These are phyloP conservation scores for Eospalax fontanierii DNA, from an alignment of 2,797 vertebrate genomes.

Conservation along the genomic window DNA sequence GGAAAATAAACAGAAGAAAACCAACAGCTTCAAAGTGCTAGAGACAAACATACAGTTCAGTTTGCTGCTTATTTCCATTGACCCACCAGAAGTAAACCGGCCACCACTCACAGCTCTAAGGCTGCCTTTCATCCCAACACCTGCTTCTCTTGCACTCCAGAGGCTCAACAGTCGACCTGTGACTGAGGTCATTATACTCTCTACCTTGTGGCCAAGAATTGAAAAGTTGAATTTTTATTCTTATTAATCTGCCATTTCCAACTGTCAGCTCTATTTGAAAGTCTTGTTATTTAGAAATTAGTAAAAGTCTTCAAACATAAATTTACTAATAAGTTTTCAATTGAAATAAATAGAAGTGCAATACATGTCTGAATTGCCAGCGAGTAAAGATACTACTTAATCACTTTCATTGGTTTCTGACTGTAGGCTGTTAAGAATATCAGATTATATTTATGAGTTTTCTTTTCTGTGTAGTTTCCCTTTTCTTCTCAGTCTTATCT, in stretches of 20 bases:
- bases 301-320: constrained; percentile 28
- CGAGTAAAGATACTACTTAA: not conserved
- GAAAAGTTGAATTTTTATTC: constrained; percentile 31
- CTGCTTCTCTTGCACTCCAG: constrained; percentile 35
- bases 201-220: not conserved
- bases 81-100: not conserved
- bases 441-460: not conserved
- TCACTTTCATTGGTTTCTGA: constrained; percentile 25
- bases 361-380: constrained; percentile 41
- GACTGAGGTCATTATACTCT: not conserved
- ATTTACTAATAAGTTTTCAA: constrained; percentile 28
- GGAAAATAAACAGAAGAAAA: not conserved
- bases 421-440: not conserved
- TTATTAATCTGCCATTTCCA: not conserved
- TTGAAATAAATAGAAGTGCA: constrained; percentile 3
- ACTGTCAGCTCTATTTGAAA: not conserved
- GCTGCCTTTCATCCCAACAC: not conserved
- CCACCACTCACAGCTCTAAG: not conserved
- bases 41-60: not conserved
- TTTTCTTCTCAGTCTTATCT: constrained; percentile 57
- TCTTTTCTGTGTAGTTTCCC: constrained; percentile 13
- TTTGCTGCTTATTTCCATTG: not conserved
- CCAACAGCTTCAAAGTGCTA: not conserved
- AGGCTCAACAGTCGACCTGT: not conserved
- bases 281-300: not conserved